Evolutionary conservation across 2,113 vertebrate genomes (phyloP).

Genomic region (Tor tambroides): DNA sequence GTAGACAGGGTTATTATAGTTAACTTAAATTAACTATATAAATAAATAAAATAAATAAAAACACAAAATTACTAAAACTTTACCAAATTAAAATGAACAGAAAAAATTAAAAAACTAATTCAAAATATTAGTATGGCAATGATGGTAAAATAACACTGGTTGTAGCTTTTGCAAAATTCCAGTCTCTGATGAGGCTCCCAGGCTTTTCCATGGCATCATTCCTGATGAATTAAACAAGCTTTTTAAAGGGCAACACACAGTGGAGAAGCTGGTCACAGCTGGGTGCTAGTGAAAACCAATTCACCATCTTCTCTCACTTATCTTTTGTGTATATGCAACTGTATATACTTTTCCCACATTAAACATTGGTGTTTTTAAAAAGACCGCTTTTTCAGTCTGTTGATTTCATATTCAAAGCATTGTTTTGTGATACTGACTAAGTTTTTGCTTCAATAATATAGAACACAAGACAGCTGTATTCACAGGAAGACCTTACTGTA

Average conservation of each 20-base stretch:
- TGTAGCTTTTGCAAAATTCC: conserved; percentile 37
- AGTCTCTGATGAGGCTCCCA: conserved; percentile 54
- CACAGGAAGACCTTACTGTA: conserved; percentile 12
- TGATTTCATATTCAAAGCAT: neutral
- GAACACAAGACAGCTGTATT: neutral
- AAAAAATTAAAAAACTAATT: neutral
- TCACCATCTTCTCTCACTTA: conserved; percentile 18
- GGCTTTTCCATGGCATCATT: conserved; percentile 72
- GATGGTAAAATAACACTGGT: neutral
- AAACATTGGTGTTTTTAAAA: neutral
- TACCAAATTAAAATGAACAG: neutral
- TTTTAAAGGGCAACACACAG: conserved; percentile 61
- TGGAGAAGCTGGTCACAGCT: conserved; percentile 64
- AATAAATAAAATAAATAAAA: neutral
- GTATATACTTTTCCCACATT: conserved; percentile 5
- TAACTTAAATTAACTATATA: neutral
- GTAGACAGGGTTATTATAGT: neutral
- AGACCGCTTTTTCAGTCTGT: neutral
- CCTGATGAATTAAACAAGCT: conserved; percentile 65
- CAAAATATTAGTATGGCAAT: neutral
- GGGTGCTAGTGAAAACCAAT: conserved; percentile 60
- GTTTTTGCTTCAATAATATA: neutral
- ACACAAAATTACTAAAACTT: neutral
- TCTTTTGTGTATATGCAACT: conserved; percentile 22
- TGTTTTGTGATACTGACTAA: neutral